Percentiles rank a stretch among this genome's conserved stretches.
These are phyloP conservation scores for Drosophila meridionalis DNA, from an alignment of 2,888 invertebrate genomes.

Conservation along the genomic window DNA sequence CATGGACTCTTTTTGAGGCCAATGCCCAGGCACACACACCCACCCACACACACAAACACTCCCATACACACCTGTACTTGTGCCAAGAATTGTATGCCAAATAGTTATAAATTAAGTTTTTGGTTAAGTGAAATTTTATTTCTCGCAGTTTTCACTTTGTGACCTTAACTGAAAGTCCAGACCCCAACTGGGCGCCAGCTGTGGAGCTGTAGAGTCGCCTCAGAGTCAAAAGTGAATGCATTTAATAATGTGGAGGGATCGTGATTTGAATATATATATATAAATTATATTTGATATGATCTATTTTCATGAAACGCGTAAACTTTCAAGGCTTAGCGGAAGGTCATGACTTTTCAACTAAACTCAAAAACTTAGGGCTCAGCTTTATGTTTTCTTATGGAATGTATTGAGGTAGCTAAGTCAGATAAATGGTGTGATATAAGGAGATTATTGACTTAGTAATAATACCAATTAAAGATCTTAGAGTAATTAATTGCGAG, in stretches of 20 bases:
- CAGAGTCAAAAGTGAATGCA: constrained; percentile 61
- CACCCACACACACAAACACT: constrained; percentile 16
- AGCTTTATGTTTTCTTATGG: background rate
- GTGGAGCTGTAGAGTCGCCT: constrained; percentile 2
- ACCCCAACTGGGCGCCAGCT: constrained; percentile 4
- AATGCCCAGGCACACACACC: constrained; percentile 53
- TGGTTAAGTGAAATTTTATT: constrained; percentile 55
- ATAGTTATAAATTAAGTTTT: constrained; percentile 41
- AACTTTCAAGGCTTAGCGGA: constrained; percentile 5
- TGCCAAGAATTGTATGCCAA: constrained; percentile 61
- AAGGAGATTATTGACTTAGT: background rate
- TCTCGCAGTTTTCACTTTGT: constrained; percentile 61
- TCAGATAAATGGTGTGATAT: background rate
- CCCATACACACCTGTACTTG: background rate
- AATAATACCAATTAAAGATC: too few species aligned
- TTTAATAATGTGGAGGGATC: background rate
- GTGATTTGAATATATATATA: constrained; percentile 7
- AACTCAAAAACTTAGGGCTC: background rate
- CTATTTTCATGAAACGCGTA: background rate
- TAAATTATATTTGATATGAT: background rate
- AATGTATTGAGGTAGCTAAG: background rate
- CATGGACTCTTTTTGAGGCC: constrained; percentile 65
- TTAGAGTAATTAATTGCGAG: background rate
- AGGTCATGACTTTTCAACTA: background rate
- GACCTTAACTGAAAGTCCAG: constrained; percentile 35